Conservation (phyloP, 1,140 invertebrate genomes). For the Batillaria attramentaria region DNA sequence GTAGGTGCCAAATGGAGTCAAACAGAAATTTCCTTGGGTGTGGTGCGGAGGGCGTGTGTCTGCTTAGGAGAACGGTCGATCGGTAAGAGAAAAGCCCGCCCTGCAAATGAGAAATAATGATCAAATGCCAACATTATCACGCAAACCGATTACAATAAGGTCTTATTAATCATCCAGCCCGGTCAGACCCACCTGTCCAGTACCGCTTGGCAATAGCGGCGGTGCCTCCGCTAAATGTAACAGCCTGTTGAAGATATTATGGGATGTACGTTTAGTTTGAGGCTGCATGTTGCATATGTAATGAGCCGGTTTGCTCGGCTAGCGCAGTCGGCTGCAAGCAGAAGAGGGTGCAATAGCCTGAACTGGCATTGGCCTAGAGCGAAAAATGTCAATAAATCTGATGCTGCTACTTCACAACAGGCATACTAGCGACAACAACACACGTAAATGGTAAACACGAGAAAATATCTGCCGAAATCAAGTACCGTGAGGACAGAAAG, state of each 20-base stretch:
- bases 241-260: conserved; percentile 53
- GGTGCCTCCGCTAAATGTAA: conserved; percentile 41
- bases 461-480: neutral
- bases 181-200: conserved; percentile 22
- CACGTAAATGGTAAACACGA: neutral
- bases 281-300: conserved; percentile 53
- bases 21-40: conserved; percentile 42
- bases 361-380: neutral
- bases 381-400: conserved; percentile 23
- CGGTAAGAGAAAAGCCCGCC: conserved; percentile 36
- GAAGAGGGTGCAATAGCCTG: conserved; percentile 20
- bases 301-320: conserved; percentile 51
- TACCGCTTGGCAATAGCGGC: neutral
- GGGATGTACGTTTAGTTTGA: conserved; percentile 49
- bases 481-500: neutral
- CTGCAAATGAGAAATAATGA: conserved; percentile 28
- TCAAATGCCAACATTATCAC: neutral
- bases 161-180: conserved; percentile 22
- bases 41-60: conserved; percentile 48
- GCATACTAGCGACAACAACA: neutral
- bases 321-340: conserved; percentile 23
- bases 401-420: conserved; percentile 7
- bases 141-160: neutral
- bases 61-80: conserved; percentile 30
- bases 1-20: conserved; percentile 40